Base-by-base conservation (phyloP, 1,140 invertebrate species). In the Monomorium pharaonis region DNA sequence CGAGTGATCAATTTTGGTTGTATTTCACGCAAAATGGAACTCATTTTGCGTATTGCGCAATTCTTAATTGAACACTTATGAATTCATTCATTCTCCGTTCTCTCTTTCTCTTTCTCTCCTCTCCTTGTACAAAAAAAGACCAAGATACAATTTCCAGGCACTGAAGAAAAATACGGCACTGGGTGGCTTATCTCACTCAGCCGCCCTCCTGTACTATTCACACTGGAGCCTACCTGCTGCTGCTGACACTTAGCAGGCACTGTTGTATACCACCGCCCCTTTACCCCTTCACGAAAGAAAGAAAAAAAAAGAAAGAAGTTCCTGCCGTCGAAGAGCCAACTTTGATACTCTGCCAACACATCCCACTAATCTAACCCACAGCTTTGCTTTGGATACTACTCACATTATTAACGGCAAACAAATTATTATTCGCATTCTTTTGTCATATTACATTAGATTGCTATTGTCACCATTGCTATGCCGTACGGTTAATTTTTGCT, bases 271-370 rank as follows among this genome's bases (percentile, higher is more conserved):
- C 76, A 74, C 54, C 54, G 63, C 49, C 84, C 74, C 49, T 21
- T 74, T 27, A 49, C 56, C 84, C 63, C 69, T 62, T 56, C 60
- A 56, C 70, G 62, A 85, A 83, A 63, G 56, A n/a, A n/a, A 63
- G 4, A 60, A 14, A 37, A 21, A n/a, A 10, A 63, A 62, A 63
- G 12, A 58, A 24, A 81, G 30, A 74, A 83, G n/a, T 70, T 83
- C 90, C 56, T 91, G 70, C 88, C 88, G 89, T 84, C 76, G 87
- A 91, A 92, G 86, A 92, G 89, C 85, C 85, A 89, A 88, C 70
- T 86, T 88, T 75, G 87, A 92, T 91, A 94, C 88, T 94, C 91
- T 90, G 93, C 94, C 94, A 94, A 94, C 94, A 94, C 94, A 94
- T 94, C 92, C 94, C 87, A 90, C 85, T 54, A 89, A 83, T 75